Percentiles rank a stretch among this genome's conserved stretches.
These are phyloP conservation scores for Nesometra sesokonis DNA, from an alignment of 35 echinoderm and acorn worm genomes.

Conservation along the genomic window DNA sequence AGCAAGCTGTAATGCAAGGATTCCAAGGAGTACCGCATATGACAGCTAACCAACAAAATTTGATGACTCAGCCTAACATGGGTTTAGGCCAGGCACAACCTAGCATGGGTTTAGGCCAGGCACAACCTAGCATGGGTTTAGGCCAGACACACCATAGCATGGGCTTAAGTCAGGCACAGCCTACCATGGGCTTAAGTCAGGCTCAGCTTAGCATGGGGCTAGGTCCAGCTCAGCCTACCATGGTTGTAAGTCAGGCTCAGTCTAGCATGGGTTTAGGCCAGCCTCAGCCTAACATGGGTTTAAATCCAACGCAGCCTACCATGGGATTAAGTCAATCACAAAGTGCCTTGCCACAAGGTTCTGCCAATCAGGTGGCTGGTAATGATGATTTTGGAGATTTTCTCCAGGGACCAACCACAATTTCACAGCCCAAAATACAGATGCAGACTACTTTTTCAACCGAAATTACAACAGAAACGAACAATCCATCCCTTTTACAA, in stretches of 20 bases:
- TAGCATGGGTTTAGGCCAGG: neutral
- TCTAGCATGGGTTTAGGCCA: too few relatives aligned
- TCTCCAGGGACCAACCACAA: neutral
- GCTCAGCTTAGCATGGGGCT: too few relatives aligned
- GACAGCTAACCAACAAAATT: neutral
- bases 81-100: too few relatives aligned
- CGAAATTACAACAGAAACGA: neutral
- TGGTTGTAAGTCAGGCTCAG: too few relatives aligned
- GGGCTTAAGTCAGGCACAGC: too few relatives aligned
- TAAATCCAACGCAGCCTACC: too few relatives aligned
- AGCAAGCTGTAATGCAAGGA: neutral
- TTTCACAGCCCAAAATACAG: neutral
- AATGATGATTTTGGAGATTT: conserved; percentile 13
- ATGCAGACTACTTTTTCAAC: neutral
- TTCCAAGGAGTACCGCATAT: neutral
- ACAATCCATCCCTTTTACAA: too few relatives aligned
- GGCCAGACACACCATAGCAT: too few relatives aligned
- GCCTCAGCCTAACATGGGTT: too few relatives aligned
- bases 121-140: neutral
- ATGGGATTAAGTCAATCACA: neutral
- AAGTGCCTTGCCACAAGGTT: neutral
- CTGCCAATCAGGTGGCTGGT: neutral
- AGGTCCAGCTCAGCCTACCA: too few relatives aligned
- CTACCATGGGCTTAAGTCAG: too few relatives aligned
- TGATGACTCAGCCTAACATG: too few relatives aligned